Base-by-base conservation (phyloP, 2,797 vertebrate species). In the Hybognathus amarus region DNA sequence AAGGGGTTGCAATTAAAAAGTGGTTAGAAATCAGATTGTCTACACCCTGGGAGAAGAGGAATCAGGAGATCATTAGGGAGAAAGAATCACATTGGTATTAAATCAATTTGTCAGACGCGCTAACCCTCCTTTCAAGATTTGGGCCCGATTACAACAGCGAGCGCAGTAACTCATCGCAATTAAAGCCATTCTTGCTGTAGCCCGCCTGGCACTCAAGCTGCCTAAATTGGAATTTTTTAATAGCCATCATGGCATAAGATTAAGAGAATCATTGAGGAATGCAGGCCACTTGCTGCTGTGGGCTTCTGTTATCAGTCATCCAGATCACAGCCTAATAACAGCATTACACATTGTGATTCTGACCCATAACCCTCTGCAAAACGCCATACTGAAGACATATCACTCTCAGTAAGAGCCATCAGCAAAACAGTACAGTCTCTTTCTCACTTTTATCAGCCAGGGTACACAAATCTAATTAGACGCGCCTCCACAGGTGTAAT, bases 91-190 rank as follows among this genome's bases (percentile, higher is more conserved):
- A 93, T 93, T 91, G 90, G 87, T 94, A 93, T 93, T 94, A 94
- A 94, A 94, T 95, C 92, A 93, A 94, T 95, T 94, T 94, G 93
- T 94, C 94, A 95, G 94, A 92, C 86, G 88, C 89, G 92, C 91
- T 90, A 90, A 91, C 64, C 24, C 74, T 74, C 54, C 91, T 92
- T 92, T 93, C 89, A 92, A 93, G 93, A 93, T 88, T 90, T 87
- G 89, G 89, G 92, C 93, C 93, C 91, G 94, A 93, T 94, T 93
- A 94, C 92, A 93, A 70, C 80, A 92, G 92, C 90, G 82, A 83
- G 81, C 89, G 91, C 91, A 88, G 94, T 94, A 94, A 93, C 93
- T 94, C 92, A 92, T 79, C 85, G 93, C 92, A 94, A 94, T 95
- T 94, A 94, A 93, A 89, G 91, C 87, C 91, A 90, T 92, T 92